Evolutionary conservation across 2,888 invertebrate genomes (phyloP), one percentile per base, ranked within the genome.

Genomic region (Phengaris alcon): DNA sequence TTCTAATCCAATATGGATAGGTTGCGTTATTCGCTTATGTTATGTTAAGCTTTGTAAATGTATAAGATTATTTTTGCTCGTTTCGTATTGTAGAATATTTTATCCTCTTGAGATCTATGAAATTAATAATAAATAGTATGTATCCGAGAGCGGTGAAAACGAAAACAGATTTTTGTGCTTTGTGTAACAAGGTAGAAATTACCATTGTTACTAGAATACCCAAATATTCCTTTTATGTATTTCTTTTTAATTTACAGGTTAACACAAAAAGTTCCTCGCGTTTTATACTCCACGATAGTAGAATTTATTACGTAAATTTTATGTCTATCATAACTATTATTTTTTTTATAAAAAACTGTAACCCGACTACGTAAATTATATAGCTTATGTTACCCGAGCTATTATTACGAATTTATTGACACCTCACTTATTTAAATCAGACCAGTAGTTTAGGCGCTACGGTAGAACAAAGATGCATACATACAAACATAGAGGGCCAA

Each of bases 41-140:
- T 52, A 12, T 12, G 52, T 52, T 10, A 9, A 52, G 52, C 52
- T 10, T 52, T 52, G 22, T 22, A 22, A 22, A 54, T 59, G 59
- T 59, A 59, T 4, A 59, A 59, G 15, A 22, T 59, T 22, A 59
- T 64, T 12, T 64, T 64, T 64, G 12, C 35, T 64, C 64, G 22
- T 64, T 64, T 64, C 64, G 64, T 35, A 64, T 64, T 64, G 35
- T 3, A 35, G 72, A 72, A 22, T 54, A 22, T 22, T 22, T 22
- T 22, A 35, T 13, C 22, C 35, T 52, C 52, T 35, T 15, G 72
- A 72, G 52, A 54, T 72, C 35, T 72, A 54, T 54, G 54, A 72
- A 70, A 54, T 72, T 8, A 54, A 72, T 72, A 72, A 72, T 72
- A 72, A 54, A 72, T 72, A 35, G 72, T 72, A 35, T 35, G 72